Percentiles rank a stretch among this genome's conserved stretches.
phyloP scores from a whole-genome alignment of 2,113 vertebrate genomes.

The Actenoides lindsayi region DNA sequence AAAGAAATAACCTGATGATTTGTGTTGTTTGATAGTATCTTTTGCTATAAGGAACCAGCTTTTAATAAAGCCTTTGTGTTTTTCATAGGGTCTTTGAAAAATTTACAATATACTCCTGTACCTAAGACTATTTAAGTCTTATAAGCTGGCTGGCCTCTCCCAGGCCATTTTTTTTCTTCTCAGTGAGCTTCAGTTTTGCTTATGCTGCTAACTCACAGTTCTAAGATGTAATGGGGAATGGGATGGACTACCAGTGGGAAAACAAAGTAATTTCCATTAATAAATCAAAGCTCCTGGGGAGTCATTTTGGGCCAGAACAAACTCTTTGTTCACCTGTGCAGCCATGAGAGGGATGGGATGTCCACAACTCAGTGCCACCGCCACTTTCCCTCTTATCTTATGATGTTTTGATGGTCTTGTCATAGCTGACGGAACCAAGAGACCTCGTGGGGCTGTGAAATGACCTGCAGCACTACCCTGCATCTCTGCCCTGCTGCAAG shows the following conservation, averaged over 20 bases:
- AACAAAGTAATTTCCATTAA: neutral
- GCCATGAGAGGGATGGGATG: neutral
- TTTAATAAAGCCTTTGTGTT: neutral
- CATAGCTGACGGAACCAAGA: neutral
- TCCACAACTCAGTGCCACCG: neutral
- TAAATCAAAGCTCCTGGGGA: neutral
- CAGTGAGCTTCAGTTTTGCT: neutral
- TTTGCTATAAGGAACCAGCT: neutral
- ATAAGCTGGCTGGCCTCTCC: neutral
- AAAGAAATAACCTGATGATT: neutral
- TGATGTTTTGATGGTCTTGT: neutral
- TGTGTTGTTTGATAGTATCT: neutral
- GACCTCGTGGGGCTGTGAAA: neutral
- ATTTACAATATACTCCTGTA: accelerated
- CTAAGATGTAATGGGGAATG: neutral
- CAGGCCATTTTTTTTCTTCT: neutral
- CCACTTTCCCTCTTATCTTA: accelerated
- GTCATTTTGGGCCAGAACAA: neutral
- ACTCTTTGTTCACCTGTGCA: neutral
- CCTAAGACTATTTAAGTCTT: neutral
- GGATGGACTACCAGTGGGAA: neutral
- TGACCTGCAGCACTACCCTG: too few species aligned
- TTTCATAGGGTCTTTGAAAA: neutral
- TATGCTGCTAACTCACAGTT: neutral
- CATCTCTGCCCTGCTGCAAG: neutral